Evolutionary conservation across 2,888 invertebrate genomes (phyloP).

Genomic region (Drosophila pseudotakahashii): DNA sequence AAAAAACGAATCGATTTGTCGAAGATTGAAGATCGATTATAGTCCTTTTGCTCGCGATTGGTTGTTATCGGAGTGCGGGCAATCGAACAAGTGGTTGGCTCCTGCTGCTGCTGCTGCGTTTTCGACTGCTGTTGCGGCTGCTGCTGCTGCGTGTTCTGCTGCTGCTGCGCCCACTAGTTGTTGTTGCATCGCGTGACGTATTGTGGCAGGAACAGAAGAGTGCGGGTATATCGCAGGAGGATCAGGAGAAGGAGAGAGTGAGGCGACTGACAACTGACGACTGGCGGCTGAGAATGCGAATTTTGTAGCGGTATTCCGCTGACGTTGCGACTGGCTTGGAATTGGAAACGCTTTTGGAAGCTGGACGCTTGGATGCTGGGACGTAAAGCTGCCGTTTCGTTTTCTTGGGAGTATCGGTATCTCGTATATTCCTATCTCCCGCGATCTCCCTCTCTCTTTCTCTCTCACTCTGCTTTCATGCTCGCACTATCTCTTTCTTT

Average conservation of each 20-base stretch:
- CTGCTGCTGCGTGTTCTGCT: conserved; percentile 22
- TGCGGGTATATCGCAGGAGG: conserved; percentile 11
- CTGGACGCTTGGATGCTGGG: conserved; percentile 24
- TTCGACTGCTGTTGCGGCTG: conserved; percentile 13
- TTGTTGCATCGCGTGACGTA: conserved; percentile 37
- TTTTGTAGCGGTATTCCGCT: conserved; percentile 57
- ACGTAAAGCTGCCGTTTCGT: conserved; percentile 52
- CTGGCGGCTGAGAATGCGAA: conserved; percentile 28
- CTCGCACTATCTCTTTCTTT: conserved; percentile 4
- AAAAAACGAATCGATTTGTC: background rate
- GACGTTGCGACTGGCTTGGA: conserved; percentile 72
- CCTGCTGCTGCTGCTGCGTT: conserved; percentile 16
- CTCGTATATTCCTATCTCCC: conserved; percentile 16
- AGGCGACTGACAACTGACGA: background rate
- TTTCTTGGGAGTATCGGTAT: conserved; percentile 45
- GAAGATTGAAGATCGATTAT: conserved; percentile 21
- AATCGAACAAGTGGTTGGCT: conserved; percentile 13
- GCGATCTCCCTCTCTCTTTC: conserved; percentile 15
- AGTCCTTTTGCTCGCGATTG: conserved; percentile 28
- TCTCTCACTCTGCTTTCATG: conserved; percentile 9
- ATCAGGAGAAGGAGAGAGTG: background rate
- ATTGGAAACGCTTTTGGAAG: conserved; percentile 73
- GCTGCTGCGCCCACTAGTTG: conserved; percentile 22
- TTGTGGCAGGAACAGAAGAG: conserved; percentile 30
- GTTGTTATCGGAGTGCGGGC: conserved; percentile 3